phyloP scores from a whole-genome alignment of 2,888 invertebrate genomes.

The Scaeva pyrastri region DNA sequence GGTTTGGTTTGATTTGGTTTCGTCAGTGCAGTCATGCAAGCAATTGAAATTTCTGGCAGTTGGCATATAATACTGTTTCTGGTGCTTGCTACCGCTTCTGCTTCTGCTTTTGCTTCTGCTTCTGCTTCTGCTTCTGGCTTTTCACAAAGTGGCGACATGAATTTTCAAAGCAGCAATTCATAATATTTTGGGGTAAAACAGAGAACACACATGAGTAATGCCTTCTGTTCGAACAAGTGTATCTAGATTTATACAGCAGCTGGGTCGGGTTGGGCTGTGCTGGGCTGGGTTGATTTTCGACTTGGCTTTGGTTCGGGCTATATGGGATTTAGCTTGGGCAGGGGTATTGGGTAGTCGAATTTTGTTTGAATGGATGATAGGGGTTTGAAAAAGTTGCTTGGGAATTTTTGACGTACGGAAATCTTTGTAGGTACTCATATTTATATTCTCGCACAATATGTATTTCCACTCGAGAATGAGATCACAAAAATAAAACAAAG shows the following conservation, averaged over 20 bases:
- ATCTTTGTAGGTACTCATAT: constrained; percentile 50
- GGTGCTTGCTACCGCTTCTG: constrained; percentile 30
- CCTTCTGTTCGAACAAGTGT: constrained; percentile 75
- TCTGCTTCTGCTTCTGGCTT: constrained; percentile 43
- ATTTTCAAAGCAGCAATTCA: constrained; percentile 69
- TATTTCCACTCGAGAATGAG: constrained; percentile 70
- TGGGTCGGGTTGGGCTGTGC: not conserved
- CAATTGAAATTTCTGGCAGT: constrained; percentile 70
- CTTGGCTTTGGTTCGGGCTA: not conserved
- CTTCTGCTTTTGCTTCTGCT: constrained; percentile 20
- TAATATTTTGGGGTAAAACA: constrained; percentile 70
- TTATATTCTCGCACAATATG: constrained; percentile 10
- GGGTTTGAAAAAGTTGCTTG: constrained; percentile 57
- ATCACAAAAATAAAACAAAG: constrained; percentile 40
- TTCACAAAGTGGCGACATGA: constrained; percentile 65
- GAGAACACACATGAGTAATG: constrained; percentile 71
- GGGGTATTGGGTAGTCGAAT: constrained; percentile 5
- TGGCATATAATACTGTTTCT: constrained; percentile 50
- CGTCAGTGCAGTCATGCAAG: constrained; percentile 70
- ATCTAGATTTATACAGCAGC: constrained; percentile 43
- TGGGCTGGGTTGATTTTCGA: not conserved
- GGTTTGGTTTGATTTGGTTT: constrained; percentile 43
- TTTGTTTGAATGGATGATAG: constrained; percentile 30
- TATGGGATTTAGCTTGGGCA: not conserved
- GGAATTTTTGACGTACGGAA: constrained; percentile 70